Evolutionary conservation across 2,797 vertebrate species (phyloP).

Genomic region (Melanogrammus aeglefinus): DNA sequence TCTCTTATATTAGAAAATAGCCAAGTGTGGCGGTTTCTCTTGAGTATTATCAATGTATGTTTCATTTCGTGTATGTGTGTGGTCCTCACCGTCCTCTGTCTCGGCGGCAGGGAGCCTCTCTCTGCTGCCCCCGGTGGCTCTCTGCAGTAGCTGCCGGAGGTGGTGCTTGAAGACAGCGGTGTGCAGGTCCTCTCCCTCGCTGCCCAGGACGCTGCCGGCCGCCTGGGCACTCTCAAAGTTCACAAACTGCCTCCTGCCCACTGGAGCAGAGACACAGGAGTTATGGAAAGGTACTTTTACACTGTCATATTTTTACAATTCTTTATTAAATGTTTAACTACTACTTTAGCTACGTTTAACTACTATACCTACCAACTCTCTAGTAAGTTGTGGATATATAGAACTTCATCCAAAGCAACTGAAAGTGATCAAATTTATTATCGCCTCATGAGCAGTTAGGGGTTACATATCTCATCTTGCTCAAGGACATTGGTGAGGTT

Average conservation of each 20-base stretch:
- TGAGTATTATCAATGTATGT: no score
- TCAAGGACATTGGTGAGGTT: background rate
- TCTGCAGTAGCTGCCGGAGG: slow-evolving; percentile 84
- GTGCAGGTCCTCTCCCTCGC: slow-evolving; percentile 86
- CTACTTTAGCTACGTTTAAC: no score
- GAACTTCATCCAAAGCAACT: background rate
- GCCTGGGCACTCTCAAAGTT: slow-evolving; percentile 81
- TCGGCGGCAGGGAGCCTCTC: slow-evolving; percentile 37
- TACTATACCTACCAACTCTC: no score
- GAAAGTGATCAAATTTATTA: background rate
- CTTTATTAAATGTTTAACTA: no score
- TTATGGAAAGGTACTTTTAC: background rate
- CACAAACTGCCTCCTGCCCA: slow-evolving; percentile 92
- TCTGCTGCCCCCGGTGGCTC: slow-evolving; percentile 69
- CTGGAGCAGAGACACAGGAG: slow-evolving; percentile 58
- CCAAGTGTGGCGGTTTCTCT: no score
- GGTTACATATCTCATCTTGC: background rate
- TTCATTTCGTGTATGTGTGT: background rate
- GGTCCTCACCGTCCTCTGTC: slow-evolving; percentile 6
- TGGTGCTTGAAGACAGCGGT: slow-evolving; percentile 93
- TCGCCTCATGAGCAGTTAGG: background rate
- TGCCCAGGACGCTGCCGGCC: slow-evolving; percentile 82
- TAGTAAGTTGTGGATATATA: background rate
- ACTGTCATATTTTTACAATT: background rate
- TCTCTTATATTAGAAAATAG: no score